Evolutionary conservation across 2,797 vertebrate species (phyloP), one percentile per base, ranked within the genome.

Genomic region (Sebastes matsubarae): DNA sequence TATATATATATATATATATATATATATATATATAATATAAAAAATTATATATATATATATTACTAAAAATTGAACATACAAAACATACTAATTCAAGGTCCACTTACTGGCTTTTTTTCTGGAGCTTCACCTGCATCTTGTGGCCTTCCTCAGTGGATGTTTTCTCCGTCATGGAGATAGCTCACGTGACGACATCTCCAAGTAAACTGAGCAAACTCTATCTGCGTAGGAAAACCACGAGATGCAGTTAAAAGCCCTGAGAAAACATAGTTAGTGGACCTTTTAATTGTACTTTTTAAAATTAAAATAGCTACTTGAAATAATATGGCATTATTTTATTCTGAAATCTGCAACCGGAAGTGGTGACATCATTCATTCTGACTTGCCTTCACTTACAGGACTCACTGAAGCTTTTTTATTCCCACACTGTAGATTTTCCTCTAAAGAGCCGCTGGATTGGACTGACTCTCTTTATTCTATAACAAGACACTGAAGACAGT

Each of bases 401-500:
- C 68, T 80, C 66, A 8, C 50, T 29, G 52, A 30, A 11, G 52
- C 71, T 80, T 75, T 75, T 90, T 92, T 80, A 85, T 88, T 88
- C 83, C 80, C 86, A 54, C 73, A 72, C 87, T 77, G 80, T 80
- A 58, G 72, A 72, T 89, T 90, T 91, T 86, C 77, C 88, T 69
- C 71, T 60, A 5, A 75, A 83, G 77, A 84, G 58, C 66, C 30
- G 5, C 57, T 30, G 80, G 66, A 78, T 29, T 25, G 73, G 50
- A 77, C 71, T n/a, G 60, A 68, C 9, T 68, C 72, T 54, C 38
- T 64, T 64, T 2, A 14, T 65, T 75, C 67, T 8, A n/a, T n/a
- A 61, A 22, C 27, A 30, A 34, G 12, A 69, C 65, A 80, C 18
- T 27, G 52, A 59, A 55, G 50, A 36, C 38, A 64, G 16, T 61